Percentiles rank a stretch among this genome's conserved stretches.
Conservation (phyloP, 2,113 vertebrate genomes). For the Pampusana beccarii region DNA sequence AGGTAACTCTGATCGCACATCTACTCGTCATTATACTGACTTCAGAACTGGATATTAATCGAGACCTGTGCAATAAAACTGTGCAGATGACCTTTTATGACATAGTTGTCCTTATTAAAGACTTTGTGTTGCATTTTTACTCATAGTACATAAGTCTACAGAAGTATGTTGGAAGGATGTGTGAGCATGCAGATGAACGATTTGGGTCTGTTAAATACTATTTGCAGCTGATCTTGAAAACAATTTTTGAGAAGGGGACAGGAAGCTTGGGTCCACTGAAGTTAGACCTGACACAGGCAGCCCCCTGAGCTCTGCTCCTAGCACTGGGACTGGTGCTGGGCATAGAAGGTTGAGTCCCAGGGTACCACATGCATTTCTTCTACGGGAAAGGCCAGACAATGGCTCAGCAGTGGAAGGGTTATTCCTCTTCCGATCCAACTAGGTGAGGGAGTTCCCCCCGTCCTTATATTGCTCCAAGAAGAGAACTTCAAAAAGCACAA, state of each 20-base stretch:
- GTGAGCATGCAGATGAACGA: not conserved
- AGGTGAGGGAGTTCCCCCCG: not conserved
- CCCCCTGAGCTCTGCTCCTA: not conserved
- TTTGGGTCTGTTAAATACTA: not conserved
- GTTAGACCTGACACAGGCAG: not conserved
- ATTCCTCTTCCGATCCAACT: not conserved
- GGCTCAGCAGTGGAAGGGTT: not conserved
- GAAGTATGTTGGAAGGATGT: not conserved
- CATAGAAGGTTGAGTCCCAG: not conserved
- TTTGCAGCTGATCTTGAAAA: not conserved
- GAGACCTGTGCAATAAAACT: not conserved
- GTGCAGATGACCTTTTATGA: not conserved
- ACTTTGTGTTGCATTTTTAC: not conserved
- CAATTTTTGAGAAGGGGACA: not conserved
- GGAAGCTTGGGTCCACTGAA: not conserved
- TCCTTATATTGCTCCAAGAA: not conserved
- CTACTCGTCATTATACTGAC: not conserved
- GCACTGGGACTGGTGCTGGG: not conserved
- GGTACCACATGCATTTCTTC: not conserved
- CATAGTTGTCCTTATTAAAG: not conserved
- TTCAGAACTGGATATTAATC: not conserved
- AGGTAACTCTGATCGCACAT: not conserved
- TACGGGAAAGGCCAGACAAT: not conserved
- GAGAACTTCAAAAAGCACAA: not conserved
- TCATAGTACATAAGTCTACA: not conserved